Percentiles rank a stretch among this genome's conserved stretches.
Conservation (phyloP, 92 coral and sea anemone genomes). For the Bergia sp. region DNA sequence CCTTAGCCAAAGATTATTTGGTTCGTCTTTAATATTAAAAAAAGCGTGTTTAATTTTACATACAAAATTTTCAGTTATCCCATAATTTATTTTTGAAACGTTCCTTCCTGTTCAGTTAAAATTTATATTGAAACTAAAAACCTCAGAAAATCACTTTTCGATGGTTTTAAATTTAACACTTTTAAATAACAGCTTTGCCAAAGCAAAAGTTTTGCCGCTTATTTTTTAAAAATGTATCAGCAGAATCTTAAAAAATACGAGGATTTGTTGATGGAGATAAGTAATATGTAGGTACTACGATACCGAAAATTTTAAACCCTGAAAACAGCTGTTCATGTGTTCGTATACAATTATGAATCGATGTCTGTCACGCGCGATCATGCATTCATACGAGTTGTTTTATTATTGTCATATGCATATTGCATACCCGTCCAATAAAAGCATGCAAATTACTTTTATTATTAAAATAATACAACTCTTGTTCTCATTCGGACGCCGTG, state of each 20-base stretch:
- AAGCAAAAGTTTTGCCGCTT: not conserved
- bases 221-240: not conserved
- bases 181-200: not conserved
- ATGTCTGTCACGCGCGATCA: conserved; percentile 29
- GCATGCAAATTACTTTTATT: conserved; percentile 27
- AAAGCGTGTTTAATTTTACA: too few relatives aligned
- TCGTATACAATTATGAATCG: conserved; percentile 3
- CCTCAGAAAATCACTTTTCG: too few relatives aligned
- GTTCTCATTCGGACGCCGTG: conserved; percentile 37
- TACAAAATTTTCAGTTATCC: too few relatives aligned
- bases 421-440: conserved; percentile 35
- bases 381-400: not conserved
- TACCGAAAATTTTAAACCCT: not conserved
- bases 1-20: not conserved
- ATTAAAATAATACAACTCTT: conserved; percentile 10
- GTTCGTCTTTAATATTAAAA: not conserved
- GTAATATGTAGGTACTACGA: not conserved
- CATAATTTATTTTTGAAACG: not conserved
- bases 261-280: not conserved
- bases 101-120: not conserved
- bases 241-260: not conserved
- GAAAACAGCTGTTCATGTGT: conserved; percentile 23
- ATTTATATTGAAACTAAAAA: too few relatives aligned
- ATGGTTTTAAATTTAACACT: too few relatives aligned
- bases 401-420: conserved; percentile 24